phyloP scores from a whole-genome alignment of 2,888 invertebrate genomes.

The Lordiphosa fenestrarum region DNA sequence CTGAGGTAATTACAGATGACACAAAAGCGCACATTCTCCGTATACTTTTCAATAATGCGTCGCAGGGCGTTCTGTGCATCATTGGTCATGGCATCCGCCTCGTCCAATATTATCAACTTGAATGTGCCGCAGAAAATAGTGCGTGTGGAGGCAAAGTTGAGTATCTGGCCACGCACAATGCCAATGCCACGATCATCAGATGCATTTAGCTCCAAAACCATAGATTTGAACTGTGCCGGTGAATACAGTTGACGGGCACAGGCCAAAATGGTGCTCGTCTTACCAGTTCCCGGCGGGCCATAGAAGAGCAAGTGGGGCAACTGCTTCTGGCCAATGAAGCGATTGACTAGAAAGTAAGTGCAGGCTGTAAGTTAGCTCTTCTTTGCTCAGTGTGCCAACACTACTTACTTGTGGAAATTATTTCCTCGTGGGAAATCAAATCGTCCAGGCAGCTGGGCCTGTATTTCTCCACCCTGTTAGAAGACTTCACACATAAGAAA shows the following conservation, averaged over 20 bases:
- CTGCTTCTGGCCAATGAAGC: conserved; percentile 94
- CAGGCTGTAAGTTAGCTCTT: too few species aligned
- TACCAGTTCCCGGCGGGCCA: conserved; percentile 99
- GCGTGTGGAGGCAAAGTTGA: conserved; percentile 97
- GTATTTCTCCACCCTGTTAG: conserved; percentile 96
- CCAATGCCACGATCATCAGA: conserved; percentile 99
- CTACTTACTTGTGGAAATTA: conserved; percentile 94
- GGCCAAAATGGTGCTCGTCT: conserved; percentile 98
- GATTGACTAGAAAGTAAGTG: conserved; percentile 84
- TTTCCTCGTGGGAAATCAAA: conserved; percentile 97
- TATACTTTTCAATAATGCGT: conserved; percentile 99
- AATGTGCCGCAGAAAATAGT: conserved; percentile 96
- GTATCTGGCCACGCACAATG: conserved; percentile 94
- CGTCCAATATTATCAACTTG: conserved; percentile 97
- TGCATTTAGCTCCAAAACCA: conserved; percentile 97
- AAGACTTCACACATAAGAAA: not conserved
- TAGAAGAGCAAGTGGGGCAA: conserved; percentile 98
- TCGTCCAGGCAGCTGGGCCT: conserved; percentile 95
- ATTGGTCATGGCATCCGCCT: conserved; percentile 99
- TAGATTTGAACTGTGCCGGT: conserved; percentile 93
- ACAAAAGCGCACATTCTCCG: conserved; percentile 98
- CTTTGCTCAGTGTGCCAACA: too few species aligned
- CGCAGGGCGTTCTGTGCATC: conserved; percentile 99
- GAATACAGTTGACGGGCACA: conserved; percentile 96
- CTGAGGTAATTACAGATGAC: conserved; percentile 99